Percentiles rank a stretch among this genome's conserved stretches.
These are phyloP conservation scores for Stenodera caucasica DNA, from an alignment of 2,888 invertebrate species.

Conservation along the genomic window DNA sequence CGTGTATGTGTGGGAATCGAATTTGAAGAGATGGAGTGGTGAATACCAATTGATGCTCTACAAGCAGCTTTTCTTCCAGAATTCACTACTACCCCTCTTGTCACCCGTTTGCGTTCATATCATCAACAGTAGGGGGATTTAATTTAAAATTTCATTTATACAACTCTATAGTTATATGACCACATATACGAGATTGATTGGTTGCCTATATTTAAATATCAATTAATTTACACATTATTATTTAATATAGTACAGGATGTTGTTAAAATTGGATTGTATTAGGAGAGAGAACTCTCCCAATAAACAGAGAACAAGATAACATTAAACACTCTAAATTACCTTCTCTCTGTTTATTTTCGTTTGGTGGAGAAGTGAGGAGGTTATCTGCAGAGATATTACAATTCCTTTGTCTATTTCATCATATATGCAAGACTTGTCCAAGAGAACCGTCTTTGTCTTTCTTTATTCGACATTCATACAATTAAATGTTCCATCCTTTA, in stretches of 20 bases:
- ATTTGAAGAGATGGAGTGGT: constrained; percentile 56
- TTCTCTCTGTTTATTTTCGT: constrained; percentile 46
- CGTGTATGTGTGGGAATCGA: constrained; percentile 54
- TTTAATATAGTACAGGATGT: too few species aligned
- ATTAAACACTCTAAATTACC: constrained; percentile 49
- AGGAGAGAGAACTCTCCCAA: background rate
- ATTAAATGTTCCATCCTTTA: constrained; percentile 52
- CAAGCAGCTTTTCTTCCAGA: constrained; percentile 47
- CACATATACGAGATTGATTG: constrained; percentile 1
- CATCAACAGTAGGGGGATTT: constrained; percentile 31
- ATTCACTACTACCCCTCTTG: constrained; percentile 19
- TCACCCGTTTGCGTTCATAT: constrained; percentile 30
- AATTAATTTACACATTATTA: too few species aligned
- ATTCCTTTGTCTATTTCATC: constrained; percentile 57
- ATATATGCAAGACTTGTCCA: constrained; percentile 57
- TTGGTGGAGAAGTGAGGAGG: constrained; percentile 34
- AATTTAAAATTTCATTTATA: constrained; percentile 31
- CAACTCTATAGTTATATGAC: constrained; percentile 4
- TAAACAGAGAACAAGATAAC: constrained; percentile 15
- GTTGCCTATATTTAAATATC: constrained; percentile 4
- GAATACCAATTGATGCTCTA: constrained; percentile 56
- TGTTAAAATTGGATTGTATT: too few species aligned
- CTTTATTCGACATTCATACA: constrained; percentile 45
- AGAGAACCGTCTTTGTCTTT: constrained; percentile 39
- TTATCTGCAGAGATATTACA: constrained; percentile 53